Conservation (phyloP, 2,113 vertebrate species). For the Tetraodon nigroviridis region DNA sequence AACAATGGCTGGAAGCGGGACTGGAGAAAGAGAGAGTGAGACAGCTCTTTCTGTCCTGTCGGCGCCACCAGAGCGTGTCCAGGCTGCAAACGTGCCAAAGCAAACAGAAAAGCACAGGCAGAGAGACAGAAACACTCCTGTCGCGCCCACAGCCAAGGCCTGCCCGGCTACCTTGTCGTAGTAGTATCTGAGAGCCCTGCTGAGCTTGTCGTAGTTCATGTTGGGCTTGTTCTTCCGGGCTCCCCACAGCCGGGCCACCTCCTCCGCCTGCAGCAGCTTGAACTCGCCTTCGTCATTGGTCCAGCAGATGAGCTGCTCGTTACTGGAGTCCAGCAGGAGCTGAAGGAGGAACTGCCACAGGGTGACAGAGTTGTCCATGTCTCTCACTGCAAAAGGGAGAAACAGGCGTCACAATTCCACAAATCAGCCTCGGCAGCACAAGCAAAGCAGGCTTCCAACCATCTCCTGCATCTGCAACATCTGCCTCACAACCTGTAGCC, state of each 20-base stretch:
- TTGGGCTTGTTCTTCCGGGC: conserved; percentile 97
- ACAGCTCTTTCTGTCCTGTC: no score
- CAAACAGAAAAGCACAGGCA: no score
- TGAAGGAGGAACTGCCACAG: conserved; percentile 99
- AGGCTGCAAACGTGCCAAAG: no score
- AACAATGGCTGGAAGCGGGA: no score
- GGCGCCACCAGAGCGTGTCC: no score
- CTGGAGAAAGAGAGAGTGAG: no score
- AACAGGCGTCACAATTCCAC: background rate
- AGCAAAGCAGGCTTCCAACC: background rate
- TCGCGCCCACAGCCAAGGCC: no score
- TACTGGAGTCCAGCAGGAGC: conserved; percentile 87
- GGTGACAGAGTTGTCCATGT: conserved; percentile 97
- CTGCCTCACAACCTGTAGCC: no score
- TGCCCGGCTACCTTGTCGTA: conserved; percentile 92
- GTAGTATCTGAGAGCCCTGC: conserved; percentile 96
- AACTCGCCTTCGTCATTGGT: conserved; percentile 95
- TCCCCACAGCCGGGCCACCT: conserved; percentile 96
- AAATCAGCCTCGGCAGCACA: background rate
- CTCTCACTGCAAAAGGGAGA: conserved; percentile 61
- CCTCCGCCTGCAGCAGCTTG: conserved; percentile 94
- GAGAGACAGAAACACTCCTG: no score
- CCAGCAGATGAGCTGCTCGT: conserved; percentile 94
- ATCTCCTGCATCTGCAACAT: background rate
- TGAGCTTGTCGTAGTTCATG: conserved; percentile 99